phyloP scores from a whole-genome alignment of 2,113 vertebrate species.

The Hystrix cristata region DNA sequence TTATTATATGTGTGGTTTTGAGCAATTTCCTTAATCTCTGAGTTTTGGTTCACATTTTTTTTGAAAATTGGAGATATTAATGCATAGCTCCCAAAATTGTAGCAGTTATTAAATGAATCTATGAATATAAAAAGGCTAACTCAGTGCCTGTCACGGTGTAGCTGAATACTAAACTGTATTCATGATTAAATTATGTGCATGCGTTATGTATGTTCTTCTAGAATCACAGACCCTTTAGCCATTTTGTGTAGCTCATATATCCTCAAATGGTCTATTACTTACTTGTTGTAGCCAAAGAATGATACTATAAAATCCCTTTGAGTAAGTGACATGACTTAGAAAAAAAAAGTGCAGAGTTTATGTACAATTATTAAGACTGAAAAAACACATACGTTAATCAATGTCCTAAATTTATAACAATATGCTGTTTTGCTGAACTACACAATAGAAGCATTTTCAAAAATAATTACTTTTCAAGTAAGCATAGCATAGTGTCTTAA shows the following conservation, averaged over 20 bases:
- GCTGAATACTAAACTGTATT: not conserved
- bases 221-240: not conserved
- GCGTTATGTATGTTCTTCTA: not conserved
- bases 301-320: not conserved
- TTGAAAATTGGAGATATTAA: not conserved
- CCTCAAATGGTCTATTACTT: not conserved
- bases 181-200: not conserved
- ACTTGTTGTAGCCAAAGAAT: not conserved
- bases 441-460: not conserved
- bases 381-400: conserved; percentile 5
- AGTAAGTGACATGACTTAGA: not conserved
- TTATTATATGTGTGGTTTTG: not conserved
- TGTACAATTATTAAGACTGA: not conserved
- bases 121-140: not conserved
- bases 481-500: not conserved
- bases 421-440: not conserved
- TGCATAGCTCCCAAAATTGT: not conserved
- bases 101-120: not conserved
- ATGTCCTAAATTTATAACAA: not conserved
- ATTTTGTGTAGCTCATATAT: not conserved
- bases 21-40: not conserved
- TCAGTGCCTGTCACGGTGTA: not conserved
- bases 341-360: not conserved
- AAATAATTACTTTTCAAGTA: not conserved
- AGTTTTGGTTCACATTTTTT: not conserved